Percentiles rank a stretch among this genome's conserved stretches.
Conservation (phyloP, 2,888 invertebrate genomes). For the Hedya salicella region DNA sequence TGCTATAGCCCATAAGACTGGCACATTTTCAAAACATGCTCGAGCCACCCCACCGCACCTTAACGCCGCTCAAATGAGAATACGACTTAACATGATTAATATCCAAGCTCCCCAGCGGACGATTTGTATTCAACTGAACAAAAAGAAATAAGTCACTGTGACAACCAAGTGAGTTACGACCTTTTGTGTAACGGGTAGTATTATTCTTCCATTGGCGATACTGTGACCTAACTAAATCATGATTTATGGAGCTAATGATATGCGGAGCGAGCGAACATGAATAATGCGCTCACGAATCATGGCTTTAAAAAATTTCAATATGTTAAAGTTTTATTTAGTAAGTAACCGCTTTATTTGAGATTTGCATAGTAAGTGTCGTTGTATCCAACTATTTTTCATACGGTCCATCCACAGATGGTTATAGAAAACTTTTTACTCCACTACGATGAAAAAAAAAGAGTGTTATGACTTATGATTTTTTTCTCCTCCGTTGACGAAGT, state of each 20-base stretch:
- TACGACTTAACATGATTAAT: neutral
- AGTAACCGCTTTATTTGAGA: neutral
- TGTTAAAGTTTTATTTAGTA: neutral
- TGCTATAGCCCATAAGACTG: too few relatives aligned
- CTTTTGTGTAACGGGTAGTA: neutral
- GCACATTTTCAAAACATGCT: neutral
- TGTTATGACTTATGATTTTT: too few relatives aligned
- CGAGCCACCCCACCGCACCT: neutral
- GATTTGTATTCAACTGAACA: neutral
- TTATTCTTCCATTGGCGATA: constrained; percentile 10
- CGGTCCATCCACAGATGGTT: too few relatives aligned
- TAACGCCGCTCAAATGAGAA: neutral
- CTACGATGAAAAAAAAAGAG: too few relatives aligned
- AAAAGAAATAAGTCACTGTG: neutral
- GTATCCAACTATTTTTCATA: too few relatives aligned
- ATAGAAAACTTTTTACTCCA: too few relatives aligned
- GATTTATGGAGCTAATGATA: constrained; percentile 32
- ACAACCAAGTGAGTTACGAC: neutral
- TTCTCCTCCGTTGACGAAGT: too few relatives aligned
- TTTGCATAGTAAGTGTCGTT: too few relatives aligned
- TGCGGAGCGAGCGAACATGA: constrained; percentile 18
- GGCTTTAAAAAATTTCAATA: constrained; percentile 11
- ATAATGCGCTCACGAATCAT: constrained; percentile 10
- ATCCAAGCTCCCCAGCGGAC: neutral
- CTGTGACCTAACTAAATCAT: constrained; percentile 22